Base-by-base conservation (phyloP, 2,888 invertebrate genomes). In the Drosophila leonis region DNA sequence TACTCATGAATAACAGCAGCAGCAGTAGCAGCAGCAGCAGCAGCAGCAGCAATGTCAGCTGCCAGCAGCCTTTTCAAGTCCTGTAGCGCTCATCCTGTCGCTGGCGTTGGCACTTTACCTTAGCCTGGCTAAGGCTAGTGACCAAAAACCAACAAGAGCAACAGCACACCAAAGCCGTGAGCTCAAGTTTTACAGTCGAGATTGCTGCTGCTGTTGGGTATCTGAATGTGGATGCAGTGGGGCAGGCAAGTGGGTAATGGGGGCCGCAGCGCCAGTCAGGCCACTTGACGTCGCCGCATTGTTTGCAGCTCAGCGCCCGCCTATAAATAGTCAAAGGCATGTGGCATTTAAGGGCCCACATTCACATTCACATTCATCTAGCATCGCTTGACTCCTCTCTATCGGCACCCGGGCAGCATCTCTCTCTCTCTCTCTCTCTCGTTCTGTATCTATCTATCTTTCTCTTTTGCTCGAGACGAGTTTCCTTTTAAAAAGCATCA, bases 271-370 rank as follows among this genome's bases (percentile, higher is more conserved):
- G 59, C 65, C 55, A 56, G 56, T 46, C 71, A 39, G 77, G 72
- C 73, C 78, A 82, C 82, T 82, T 86, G 86, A 82, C 83, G 86
- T 74, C 65, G 70, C 62, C 69, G 78, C 86, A 82, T 82, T 82
- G 82, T 82, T 82, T 80, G 81, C 82, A 86, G 74, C 86, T 74
- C 86, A 83, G 86, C 71, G 74, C 57, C 75, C 81, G 87, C 87
- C 87, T 82, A 86, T 86, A 86, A 86, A 86, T 82, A 82, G 82
- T 86, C 82, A 78, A 78, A 72, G 75, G 82, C 82, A 83, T 72
- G 77, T 70, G 76, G 65, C 60, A 76, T 76, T 70, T 76, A 76
- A 75, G 75, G 71, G 74, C 46, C 76, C 60, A 70, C 76, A 70
- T 56, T 42, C 71, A 55, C 60, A 55, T 64, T 49, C 57, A 56